Evolutionary conservation across 2,797 vertebrate species (phyloP).

Genomic region (Anguilla anguilla): DNA sequence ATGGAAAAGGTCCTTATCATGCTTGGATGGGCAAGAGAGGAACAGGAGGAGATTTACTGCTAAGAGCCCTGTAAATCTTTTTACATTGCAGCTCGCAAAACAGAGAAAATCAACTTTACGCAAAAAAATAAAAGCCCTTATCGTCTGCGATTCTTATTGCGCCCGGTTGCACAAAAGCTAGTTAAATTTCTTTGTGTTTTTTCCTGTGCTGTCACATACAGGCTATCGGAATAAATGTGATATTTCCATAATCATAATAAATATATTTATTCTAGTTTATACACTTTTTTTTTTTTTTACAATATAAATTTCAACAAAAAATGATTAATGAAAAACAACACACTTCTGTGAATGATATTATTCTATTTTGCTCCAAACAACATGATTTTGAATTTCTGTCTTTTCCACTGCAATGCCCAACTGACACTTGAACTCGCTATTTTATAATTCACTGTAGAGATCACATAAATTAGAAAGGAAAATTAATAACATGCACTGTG

Average conservation of each 20-base stretch:
- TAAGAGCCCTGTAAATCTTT: conserved; percentile 76
- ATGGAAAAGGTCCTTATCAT: conserved; percentile 83
- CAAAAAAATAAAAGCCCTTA: conserved; percentile 22
- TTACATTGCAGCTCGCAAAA: conserved; percentile 60
- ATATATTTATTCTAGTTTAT: conserved; percentile 16
- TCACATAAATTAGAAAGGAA: conserved; percentile 41
- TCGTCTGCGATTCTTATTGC: conserved; percentile 26
- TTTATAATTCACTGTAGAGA: conserved; percentile 42
- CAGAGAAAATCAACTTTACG: conserved; percentile 29
- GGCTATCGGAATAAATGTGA: conserved; percentile 10
- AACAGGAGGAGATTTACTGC: conserved; percentile 77
- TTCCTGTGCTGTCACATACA: neutral
- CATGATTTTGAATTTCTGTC: conserved; percentile 42
- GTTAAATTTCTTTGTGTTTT: neutral
- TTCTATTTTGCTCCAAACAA: conserved; percentile 41
- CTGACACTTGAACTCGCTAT: conserved; percentile 47
- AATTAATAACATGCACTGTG: conserved; percentile 32
- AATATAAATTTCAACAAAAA: conserved; percentile 11
- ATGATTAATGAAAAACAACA: conserved; percentile 16
- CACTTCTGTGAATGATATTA: conserved; percentile 16
- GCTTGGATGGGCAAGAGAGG: conserved; percentile 78
- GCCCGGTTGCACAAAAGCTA: neutral
- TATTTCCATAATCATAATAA: conserved; percentile 2
- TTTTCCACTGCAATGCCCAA: conserved; percentile 47
- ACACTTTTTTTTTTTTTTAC: neutral